Percentiles rank a stretch among this genome's conserved stretches.
Conservation (phyloP, 2,888 invertebrate genomes). For the Lumbricus terrestris region DNA sequence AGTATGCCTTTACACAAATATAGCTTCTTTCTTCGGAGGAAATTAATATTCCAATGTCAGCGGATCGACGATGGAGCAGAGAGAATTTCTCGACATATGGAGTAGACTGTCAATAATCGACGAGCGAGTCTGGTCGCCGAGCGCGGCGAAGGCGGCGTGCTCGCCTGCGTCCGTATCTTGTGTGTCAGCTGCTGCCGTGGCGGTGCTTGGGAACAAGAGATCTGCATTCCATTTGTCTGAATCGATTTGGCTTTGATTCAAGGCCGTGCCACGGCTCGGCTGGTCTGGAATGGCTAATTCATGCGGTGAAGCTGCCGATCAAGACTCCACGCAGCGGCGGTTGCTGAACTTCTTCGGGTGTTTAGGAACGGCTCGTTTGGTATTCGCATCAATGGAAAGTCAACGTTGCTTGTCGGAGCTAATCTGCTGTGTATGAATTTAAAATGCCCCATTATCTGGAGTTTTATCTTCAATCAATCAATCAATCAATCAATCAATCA, state of each 20-base stretch:
- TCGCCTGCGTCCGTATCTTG: neutral
- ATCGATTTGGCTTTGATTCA: slow-evolving; percentile 3
- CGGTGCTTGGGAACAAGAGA: neutral
- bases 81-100: neutral
- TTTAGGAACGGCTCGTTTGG: neutral
- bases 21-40: neutral
- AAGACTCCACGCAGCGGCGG: neutral
- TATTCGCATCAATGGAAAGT: neutral
- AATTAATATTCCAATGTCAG: neutral
- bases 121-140: neutral
- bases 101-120: slow-evolving; percentile 3
- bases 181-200: too few species aligned
- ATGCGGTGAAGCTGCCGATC: neutral
- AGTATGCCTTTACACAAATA: neutral
- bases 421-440: neutral
- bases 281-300: neutral
- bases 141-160: too few species aligned
- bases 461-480: too few species aligned
- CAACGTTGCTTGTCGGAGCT: neutral
- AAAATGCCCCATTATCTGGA: neutral
- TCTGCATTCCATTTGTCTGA: neutral
- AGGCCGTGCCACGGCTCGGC: neutral
- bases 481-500: too few species aligned
- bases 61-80: neutral
- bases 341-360: neutral